A percentile compares a stretch with the other conserved stretches of the same genome.
Conservation (phyloP, 2,888 invertebrate genomes). For the Tricholauxania praeusta region DNA sequence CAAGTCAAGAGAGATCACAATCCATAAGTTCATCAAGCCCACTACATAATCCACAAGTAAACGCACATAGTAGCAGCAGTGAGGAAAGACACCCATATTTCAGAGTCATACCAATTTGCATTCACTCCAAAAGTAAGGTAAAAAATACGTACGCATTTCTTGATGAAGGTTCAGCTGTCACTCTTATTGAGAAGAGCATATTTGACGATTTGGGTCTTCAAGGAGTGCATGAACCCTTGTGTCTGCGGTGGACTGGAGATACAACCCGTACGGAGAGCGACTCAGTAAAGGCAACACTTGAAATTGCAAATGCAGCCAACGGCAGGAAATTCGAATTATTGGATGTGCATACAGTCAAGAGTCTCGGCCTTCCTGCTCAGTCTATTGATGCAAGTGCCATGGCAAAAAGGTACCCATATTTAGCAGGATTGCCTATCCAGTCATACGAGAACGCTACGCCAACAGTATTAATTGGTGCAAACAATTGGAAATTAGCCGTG, state of each 20-base stretch:
- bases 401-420: conserved; percentile 4
- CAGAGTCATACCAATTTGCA: conserved; percentile 30
- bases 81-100: conserved; percentile 31
- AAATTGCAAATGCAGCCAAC: background rate
- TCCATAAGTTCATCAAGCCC: too few species aligned
- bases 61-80: too few species aligned
- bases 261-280: conserved; percentile 15
- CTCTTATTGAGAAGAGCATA: background rate
- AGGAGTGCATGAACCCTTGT: conserved; percentile 4
- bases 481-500: conserved; percentile 36
- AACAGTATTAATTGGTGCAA: conserved; percentile 19
- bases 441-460: conserved; percentile 24
- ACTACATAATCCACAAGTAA: too few species aligned
- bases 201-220: conserved; percentile 2
- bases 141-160: conserved; percentile 25
- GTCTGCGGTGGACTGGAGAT: conserved; percentile 24
- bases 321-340: background rate
- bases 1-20: too few species aligned
- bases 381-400: conserved; percentile 1
- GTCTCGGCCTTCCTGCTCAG: conserved; percentile 11
- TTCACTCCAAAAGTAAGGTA: conserved; percentile 21
- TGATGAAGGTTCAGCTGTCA: conserved; percentile 16
- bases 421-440: conserved; percentile 18
- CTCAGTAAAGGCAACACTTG: background rate
- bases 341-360: conserved; percentile 22